Base-by-base conservation (phyloP, 2,888 invertebrate species). In the Mythimna pallens region DNA sequence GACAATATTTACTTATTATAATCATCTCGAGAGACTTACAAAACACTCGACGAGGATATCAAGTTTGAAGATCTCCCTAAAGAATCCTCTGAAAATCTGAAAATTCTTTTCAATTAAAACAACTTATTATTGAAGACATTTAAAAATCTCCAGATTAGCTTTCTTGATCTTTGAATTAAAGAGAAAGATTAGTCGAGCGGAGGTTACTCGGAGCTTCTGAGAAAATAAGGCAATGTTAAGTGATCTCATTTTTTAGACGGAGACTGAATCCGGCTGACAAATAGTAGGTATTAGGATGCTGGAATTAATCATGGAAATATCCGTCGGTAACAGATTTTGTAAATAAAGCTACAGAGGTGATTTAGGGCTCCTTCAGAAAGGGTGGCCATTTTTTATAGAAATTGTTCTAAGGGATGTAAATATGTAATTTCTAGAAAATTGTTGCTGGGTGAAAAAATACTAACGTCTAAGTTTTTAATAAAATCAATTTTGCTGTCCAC, bases 161-260 rank as follows among this genome's bases (percentile, higher is more conserved):
- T 55, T 64, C 64, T 74, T 83, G 83, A 83, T 83, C 83, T 79
- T 80, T 67, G 75, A 83, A 83, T 79, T 83, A 83, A 83, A 61
- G 47, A 83, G 55, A 65, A 61, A 61, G 80, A 79, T 79, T 73
- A 67, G 79, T 6, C 3, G 36, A 22, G 63, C 17, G 64, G 57
- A 61, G 55, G 10, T 22, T 54, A 40, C 55, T 73, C 66, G 52
- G 30, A 57, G 64, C 40, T 61, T 63, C 30, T n/a, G 63, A 57
- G 80, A 66, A 78, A 83, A 80, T 73, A 67, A 83, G 65, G 59
- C 36, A 9, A 55, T 50, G 63, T 43, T 30, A 83, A 83, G 57
- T 61, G 80, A 47, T 66, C 63, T 47, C 66, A 79, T 79, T 79
- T 80, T 83, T 83, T 73, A 64, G 22, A 5, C 52, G 59, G 58